Conservation (phyloP, 1,140 invertebrate species). For the Bombus impatiens region DNA sequence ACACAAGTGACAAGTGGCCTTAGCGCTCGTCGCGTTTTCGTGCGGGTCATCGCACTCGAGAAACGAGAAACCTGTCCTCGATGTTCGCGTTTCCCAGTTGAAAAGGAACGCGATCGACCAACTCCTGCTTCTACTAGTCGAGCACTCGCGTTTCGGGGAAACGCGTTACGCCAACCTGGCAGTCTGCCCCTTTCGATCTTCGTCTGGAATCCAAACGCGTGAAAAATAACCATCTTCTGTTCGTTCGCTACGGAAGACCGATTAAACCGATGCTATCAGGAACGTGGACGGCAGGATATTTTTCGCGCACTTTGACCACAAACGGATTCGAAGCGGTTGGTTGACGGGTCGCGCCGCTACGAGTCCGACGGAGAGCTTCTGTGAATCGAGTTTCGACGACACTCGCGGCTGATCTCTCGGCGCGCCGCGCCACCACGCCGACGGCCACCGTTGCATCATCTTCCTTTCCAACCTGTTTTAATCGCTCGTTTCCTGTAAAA, state of each 20-base stretch:
- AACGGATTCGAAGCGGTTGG: not conserved
- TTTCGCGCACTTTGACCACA: not conserved
- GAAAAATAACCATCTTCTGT: not conserved
- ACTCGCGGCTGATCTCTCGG: not conserved
- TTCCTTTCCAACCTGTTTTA: not conserved
- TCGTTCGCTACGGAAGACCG: not conserved
- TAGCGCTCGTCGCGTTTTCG: slow-evolving; percentile 6
- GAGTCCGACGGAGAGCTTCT: slow-evolving; percentile 53
- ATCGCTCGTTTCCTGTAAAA: not conserved
- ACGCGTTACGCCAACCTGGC: not conserved
- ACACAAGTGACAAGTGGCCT: slow-evolving; percentile 9
- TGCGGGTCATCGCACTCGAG: slow-evolving; percentile 22
- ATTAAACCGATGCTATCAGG: rapidly evolving
- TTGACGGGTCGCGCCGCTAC: slow-evolving; percentile 35
- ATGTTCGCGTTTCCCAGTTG: not conserved
- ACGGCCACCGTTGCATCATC: not conserved
- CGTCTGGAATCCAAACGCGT: no score
- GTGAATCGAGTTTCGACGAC: slow-evolving; percentile 25
- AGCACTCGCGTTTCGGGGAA: not conserved
- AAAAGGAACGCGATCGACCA: not conserved
- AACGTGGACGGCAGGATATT: not conserved
- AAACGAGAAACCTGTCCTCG: slow-evolving; percentile 9
- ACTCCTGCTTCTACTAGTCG: no score
- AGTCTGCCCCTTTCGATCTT: not conserved
- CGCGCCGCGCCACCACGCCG: not conserved